Evolutionary conservation across 2,113 vertebrate genomes (phyloP).

Genomic region (Colaptes auratus): DNA sequence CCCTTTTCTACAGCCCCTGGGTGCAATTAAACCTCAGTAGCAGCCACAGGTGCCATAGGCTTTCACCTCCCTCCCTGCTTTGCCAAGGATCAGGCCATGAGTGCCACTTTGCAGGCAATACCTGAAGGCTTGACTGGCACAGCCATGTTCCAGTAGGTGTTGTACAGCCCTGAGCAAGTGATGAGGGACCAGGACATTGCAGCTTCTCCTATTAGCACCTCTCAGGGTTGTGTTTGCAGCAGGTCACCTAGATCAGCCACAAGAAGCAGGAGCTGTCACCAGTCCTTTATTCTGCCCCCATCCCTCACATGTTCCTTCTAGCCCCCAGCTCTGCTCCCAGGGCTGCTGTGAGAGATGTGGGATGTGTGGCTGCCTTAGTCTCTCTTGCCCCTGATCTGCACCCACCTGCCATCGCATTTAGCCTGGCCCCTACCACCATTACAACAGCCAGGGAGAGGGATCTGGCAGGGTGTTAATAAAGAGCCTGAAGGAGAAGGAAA

Average conservation of each 20-base stretch:
- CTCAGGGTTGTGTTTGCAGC: neutral
- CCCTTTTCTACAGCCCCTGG: neutral
- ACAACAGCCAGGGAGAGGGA: neutral
- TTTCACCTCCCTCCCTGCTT: neutral
- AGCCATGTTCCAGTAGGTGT: neutral
- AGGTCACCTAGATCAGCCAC: neutral
- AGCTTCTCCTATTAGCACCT: neutral
- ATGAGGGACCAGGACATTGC: neutral
- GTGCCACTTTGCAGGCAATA: neutral
- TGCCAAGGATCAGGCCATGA: neutral
- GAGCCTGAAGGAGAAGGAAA: constrained; percentile 43
- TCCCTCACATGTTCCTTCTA: neutral
- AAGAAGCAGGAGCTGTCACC: neutral
- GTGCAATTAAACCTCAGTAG: neutral
- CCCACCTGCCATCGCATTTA: neutral
- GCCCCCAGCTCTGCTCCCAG: neutral
- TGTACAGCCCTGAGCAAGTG: neutral
- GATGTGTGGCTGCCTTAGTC: neutral
- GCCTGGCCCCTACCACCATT: neutral
- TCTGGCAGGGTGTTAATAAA: constrained; percentile 57
- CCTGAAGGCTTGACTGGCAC: neutral
- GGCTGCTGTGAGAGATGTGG: neutral
- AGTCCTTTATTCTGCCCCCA: neutral
- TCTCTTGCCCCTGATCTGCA: neutral
- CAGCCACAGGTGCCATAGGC: neutral